A percentile compares a stretch with the other conserved stretches of the same genome.
Evolutionary conservation across 2,113 vertebrate species (phyloP).

Genomic region (Pachyramphus minor): DNA sequence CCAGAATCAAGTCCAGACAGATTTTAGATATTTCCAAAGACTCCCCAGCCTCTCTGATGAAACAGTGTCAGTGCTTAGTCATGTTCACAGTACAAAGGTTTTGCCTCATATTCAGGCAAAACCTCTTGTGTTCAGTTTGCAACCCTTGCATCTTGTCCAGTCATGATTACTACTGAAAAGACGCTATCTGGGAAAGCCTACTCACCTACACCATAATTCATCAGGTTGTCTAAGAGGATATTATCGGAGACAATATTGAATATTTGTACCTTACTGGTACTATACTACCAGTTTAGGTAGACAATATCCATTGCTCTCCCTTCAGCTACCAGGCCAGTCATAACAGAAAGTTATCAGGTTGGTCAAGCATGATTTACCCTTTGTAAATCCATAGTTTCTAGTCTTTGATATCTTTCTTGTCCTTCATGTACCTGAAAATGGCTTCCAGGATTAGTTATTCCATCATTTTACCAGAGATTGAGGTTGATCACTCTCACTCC

Average conservation of each 20-base stretch:
- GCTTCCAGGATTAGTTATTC: neutral
- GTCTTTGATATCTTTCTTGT: neutral
- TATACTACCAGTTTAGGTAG: neutral
- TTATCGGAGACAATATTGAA: neutral
- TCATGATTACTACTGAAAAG: neutral
- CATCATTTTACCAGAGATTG: neutral
- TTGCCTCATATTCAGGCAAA: neutral
- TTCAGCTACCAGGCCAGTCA: neutral
- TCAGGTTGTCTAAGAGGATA: neutral
- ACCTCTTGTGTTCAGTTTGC: neutral
- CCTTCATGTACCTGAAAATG: neutral
- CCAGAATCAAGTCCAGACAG: neutral
- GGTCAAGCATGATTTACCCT: neutral
- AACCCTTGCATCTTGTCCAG: neutral
- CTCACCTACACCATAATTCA: neutral
- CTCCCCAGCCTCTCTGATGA: neutral
- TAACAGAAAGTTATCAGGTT: neutral
- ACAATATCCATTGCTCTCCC: neutral
- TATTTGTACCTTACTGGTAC: neutral
- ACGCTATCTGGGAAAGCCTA: neutral
- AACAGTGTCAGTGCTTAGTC: neutral
- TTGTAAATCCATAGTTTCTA: neutral
- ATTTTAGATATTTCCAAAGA: neutral
- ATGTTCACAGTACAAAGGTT: rapidly evolving
- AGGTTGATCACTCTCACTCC: neutral